Evolutionary conservation across 30 jellyfish, hydroid and myxozoan species (phyloP).

Genomic region (Haliclystus octoradiatus): DNA sequence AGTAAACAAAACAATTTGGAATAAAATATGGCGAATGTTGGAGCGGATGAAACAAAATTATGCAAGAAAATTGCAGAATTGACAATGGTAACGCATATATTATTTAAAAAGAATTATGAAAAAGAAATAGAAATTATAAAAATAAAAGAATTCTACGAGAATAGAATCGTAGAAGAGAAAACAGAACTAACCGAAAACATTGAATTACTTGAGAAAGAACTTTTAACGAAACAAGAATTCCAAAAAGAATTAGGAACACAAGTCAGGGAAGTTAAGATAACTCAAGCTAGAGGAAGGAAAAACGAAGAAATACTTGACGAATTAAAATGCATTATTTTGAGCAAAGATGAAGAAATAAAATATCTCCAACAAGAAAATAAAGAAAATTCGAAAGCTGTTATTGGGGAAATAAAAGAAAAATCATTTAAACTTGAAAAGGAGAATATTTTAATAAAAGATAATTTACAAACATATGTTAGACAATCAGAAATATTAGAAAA

Average conservation of each 20-base stretch:
- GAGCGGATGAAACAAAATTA: too few relatives aligned
- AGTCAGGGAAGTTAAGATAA: too few relatives aligned
- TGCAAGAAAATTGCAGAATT: conserved; percentile 53
- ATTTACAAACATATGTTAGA: conserved; percentile 1
- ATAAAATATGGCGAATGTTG: too few relatives aligned
- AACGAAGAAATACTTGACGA: too few relatives aligned
- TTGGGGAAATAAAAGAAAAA: conserved; percentile 10
- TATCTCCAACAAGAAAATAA: conserved; percentile 12
- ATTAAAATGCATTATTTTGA: too few relatives aligned
- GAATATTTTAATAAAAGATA: conserved; percentile 1
- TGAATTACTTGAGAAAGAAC: conserved; percentile 37
- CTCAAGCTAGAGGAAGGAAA: too few relatives aligned
- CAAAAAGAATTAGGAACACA: too few relatives aligned
- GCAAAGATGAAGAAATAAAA: conserved; percentile 7
- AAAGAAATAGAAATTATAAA: conserved; percentile 39
- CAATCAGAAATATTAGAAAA: conserved; percentile 12
- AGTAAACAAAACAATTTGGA: too few relatives aligned
- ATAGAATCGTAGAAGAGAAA: conserved; percentile 6
- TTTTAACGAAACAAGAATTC: conserved; percentile 30
- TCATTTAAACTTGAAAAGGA: conserved; percentile 4
- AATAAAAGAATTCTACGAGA: conserved; percentile 14
- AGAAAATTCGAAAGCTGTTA: conserved; percentile 11
- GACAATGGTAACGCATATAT: conserved; percentile 48
- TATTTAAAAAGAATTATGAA: conserved; percentile 55
- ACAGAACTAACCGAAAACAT: conserved; percentile 3